Percentiles rank a stretch among this genome's conserved stretches.
These are phyloP conservation scores for Lepidurus arcticus DNA, from an alignment of 1,140 invertebrate species.

Conservation along the genomic window DNA sequence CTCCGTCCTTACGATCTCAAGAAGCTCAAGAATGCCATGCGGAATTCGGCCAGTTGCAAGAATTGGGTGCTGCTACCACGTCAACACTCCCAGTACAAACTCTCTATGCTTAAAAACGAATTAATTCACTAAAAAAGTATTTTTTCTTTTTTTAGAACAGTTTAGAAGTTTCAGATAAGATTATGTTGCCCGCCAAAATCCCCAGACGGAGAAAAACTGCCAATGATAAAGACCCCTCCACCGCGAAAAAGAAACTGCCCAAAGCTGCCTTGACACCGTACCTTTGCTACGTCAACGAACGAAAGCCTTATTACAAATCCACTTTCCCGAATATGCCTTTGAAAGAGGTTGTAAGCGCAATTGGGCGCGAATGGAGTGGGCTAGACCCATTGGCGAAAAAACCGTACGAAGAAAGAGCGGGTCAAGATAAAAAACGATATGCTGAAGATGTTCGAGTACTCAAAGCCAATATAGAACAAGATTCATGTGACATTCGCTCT, in stretches of 20 bases:
- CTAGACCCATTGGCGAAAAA: not conserved
- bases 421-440: not conserved
- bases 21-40: not conserved
- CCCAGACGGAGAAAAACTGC: not conserved
- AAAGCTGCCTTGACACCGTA: slow-evolving; percentile 8
- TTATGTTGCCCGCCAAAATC: not conserved
- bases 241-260: not conserved
- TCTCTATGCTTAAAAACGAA: too few relatives aligned
- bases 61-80: not conserved
- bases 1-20: not conserved
- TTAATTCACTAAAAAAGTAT: too few relatives aligned
- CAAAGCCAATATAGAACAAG: not conserved
- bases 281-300: not conserved
- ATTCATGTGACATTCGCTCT: not conserved
- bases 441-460: not conserved
- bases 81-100: not conserved
- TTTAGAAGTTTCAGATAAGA: not conserved
- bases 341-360: slow-evolving; percentile 1
- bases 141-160: not conserved
- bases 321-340: not conserved
- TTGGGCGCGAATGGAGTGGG: slow-evolving; percentile 3
- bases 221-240: not conserved
- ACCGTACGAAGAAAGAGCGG: slow-evolving; percentile 1
- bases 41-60: not conserved
- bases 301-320: not conserved